Evolutionary conservation across 2,113 vertebrate species (phyloP).

Genomic region (Hippocampus zosterae): DNA sequence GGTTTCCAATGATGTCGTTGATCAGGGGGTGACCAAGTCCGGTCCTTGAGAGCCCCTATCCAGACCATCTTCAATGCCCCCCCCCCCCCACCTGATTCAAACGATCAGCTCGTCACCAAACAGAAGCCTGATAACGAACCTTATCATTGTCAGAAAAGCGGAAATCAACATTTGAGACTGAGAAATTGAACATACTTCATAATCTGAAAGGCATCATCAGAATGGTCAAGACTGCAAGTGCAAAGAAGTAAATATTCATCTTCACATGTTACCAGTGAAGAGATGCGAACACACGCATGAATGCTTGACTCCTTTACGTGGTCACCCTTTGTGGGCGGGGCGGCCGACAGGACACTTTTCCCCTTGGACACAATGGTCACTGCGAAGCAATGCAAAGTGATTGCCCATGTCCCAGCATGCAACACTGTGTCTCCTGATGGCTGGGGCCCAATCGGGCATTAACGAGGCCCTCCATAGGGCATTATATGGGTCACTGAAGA

Average conservation of each 20-base stretch:
- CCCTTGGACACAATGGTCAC: not conserved
- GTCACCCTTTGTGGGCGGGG: not conserved
- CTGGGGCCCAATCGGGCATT: not conserved
- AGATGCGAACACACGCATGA: not conserved
- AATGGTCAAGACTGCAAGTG: not conserved
- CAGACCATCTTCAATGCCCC: no score
- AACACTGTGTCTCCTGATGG: not conserved
- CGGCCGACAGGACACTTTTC: not conserved
- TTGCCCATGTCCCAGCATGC: not conserved
- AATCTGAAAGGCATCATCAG: not conserved
- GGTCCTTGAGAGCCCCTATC: no score
- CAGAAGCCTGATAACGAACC: no score
- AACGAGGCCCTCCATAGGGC: not conserved
- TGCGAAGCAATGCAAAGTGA: slow-evolving; percentile 4
- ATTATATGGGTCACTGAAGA: not conserved
- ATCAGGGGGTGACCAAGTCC: no score
- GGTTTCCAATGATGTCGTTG: no score
- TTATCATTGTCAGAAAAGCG: no score
- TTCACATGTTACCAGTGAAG: not conserved
- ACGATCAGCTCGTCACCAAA: no score
- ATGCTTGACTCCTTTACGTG: slow-evolving; percentile 1
- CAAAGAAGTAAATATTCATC: not conserved
- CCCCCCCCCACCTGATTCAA: no score
- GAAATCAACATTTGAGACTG: no score
- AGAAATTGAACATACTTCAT: not conserved